phyloP scores from a whole-genome alignment of 2,797 vertebrate species.

The Syngnathus rostellatus region DNA sequence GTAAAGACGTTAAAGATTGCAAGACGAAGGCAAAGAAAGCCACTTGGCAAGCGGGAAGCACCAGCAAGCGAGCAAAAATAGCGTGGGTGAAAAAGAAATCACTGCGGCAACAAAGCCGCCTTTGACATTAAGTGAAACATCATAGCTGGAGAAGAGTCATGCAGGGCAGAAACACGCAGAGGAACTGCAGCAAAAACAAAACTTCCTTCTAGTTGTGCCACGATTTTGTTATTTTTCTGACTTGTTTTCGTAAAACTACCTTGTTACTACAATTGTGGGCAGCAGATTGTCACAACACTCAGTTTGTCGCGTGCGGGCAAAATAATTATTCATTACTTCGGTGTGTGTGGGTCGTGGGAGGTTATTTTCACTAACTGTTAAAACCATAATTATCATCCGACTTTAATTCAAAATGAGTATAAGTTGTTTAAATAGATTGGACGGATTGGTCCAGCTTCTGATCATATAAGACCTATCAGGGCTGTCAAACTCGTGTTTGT shows the following conservation, averaged over 20 bases:
- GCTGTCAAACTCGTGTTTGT: no score
- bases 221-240: background rate
- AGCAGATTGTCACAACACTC: background rate
- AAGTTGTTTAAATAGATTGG: no score
- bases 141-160: conserved; percentile 36
- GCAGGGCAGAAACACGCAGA: conserved; percentile 16
- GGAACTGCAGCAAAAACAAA: conserved; percentile 29
- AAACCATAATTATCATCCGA: no score
- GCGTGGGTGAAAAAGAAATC: conserved; percentile 9
- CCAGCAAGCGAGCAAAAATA: background rate
- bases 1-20: conserved; percentile 19
- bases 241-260: background rate
- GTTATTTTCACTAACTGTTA: background rate
- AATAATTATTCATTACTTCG: background rate
- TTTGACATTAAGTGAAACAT: conserved; percentile 12
- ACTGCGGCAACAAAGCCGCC: conserved; percentile 9
- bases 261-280: background rate
- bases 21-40: conserved; percentile 17
- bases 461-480: no score
- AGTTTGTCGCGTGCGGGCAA: background rate
- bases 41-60: conserved; percentile 6
- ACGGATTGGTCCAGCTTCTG: no score
- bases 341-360: background rate
- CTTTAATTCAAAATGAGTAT: background rate
- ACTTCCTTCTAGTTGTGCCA: conserved; percentile 6